Evolutionary conservation across 2,888 invertebrate genomes (phyloP).

Genomic region (Meganola albula): DNA sequence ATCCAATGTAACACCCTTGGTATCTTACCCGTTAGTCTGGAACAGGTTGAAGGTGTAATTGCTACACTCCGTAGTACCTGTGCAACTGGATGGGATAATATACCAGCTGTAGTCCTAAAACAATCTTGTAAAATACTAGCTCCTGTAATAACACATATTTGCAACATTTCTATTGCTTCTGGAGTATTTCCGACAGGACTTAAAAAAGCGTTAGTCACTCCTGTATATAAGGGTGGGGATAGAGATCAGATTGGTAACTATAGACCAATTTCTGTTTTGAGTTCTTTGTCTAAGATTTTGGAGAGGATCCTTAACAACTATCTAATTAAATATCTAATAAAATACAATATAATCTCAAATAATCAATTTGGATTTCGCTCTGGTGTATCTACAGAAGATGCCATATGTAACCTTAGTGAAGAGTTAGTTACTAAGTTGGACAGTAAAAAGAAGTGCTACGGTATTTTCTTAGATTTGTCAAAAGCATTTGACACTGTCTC

Average conservation of each 20-base stretch:
- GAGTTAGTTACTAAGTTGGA: too few relatives aligned
- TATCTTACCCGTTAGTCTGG: too few relatives aligned
- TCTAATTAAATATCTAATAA: background rate
- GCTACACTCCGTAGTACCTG: background rate
- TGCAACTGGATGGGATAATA: slow-evolving; percentile 6
- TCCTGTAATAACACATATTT: too few relatives aligned
- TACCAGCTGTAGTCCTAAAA: slow-evolving; percentile 3
- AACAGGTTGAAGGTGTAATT: background rate
- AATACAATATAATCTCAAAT: slow-evolving; percentile 3
- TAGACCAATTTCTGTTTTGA: slow-evolving; percentile 7
- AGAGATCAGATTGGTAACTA: slow-evolving; percentile 7
- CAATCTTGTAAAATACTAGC: background rate
- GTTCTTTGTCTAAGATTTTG: slow-evolving; percentile 5
- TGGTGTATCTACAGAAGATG: too few relatives aligned
- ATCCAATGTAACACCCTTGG: too few relatives aligned
- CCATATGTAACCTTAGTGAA: too few relatives aligned
- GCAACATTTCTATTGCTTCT: slow-evolving; percentile 3
- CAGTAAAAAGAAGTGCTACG: too few relatives aligned
- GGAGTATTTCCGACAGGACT: slow-evolving; percentile 6
- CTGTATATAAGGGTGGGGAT: too few relatives aligned
- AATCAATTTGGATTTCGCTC: slow-evolving; percentile 10
- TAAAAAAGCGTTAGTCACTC: too few relatives aligned
- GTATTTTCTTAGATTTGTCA: too few relatives aligned
- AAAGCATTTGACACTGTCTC: too few relatives aligned
- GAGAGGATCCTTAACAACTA: background rate